Base-by-base conservation (phyloP, 2,888 invertebrate species). In the Fragum fragum region DNA sequence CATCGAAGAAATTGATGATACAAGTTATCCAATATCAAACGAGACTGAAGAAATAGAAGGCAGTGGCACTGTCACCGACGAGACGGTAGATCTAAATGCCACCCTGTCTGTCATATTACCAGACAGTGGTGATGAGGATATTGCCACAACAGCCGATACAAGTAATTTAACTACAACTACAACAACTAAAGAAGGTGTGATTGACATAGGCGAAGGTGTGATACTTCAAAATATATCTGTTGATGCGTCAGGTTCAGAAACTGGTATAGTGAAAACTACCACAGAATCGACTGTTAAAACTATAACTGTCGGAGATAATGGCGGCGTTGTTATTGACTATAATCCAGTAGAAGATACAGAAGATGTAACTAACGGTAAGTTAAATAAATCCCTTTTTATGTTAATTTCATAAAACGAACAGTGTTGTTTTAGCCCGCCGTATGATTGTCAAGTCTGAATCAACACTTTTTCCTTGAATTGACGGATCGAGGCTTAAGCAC, bases 181-280 rank as follows among this genome's bases (percentile, higher is more conserved):
- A 28, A 39, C 73, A 28, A 52, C n/a, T 26, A 36, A 61, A 28
- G 21, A 36, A n/a, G 73, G 73, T 39, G 28, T 42, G 23, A 61
- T 73, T 26, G 73, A 23, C 9, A 57, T 73, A 23, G 73, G 73
- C 2, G 57, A 28, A 21, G 73, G 73, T 23, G 59, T 73, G 5
- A 57, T 36, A n/a, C 32, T 71, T 18, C 42, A 66, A 23, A 53
- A 70, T 36, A 70, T 28, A 16, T 28, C 69, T 1, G 5, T 16
- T n/a, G 47, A 47, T 14, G n/a, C n/a, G n/a, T n/a, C n/a, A n/a
- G 36, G 16, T 3, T 1, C 36, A 36, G 42, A 36, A 7, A 68
- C 42, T 11, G 70, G n/a, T 18, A 28, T 28, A 29, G 52, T 14
- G 1, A 0, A 18, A 36, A 39, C 26, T 16, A 32, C 68, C 21